Conservation (phyloP, 92 coral and sea anemone species). For the Phymanthus crucifer region DNA sequence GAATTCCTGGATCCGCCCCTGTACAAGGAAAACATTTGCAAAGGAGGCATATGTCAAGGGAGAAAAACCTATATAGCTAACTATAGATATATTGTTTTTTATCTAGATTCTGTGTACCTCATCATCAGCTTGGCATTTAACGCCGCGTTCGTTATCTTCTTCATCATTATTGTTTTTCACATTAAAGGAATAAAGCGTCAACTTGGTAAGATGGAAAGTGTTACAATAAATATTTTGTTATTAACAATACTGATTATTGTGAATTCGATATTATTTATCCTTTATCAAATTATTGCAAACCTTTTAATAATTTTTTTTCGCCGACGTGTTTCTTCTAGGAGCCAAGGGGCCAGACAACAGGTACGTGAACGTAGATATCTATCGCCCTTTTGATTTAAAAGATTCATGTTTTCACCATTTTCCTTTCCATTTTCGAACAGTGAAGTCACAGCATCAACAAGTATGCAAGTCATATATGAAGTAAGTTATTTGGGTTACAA, state of each 20-base stretch:
- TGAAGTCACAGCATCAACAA: neutral
- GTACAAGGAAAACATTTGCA: neutral
- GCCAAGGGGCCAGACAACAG: neutral
- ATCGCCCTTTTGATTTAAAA: neutral
- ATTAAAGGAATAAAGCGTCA: neutral
- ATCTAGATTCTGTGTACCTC: neutral
- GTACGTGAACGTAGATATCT: neutral
- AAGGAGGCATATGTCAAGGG: neutral
- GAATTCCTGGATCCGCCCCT: no score
- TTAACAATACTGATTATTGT: neutral
- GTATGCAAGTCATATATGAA: neutral
- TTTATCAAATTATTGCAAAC: no score
- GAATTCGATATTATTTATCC: neutral
- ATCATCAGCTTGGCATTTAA: neutral
- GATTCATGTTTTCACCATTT: neutral
- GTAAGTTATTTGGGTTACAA: neutral
- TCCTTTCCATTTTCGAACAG: neutral
- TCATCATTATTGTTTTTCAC: neutral
- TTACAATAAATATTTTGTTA: no score
- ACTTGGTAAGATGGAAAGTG: neutral
- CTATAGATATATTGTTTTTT: neutral
- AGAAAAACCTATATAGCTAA: no score
- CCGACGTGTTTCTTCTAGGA: neutral
- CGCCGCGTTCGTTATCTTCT: neutral
- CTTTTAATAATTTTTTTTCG: neutral